Base-by-base conservation (phyloP, 1,140 invertebrate species). In the Neodiprion virginianus region DNA sequence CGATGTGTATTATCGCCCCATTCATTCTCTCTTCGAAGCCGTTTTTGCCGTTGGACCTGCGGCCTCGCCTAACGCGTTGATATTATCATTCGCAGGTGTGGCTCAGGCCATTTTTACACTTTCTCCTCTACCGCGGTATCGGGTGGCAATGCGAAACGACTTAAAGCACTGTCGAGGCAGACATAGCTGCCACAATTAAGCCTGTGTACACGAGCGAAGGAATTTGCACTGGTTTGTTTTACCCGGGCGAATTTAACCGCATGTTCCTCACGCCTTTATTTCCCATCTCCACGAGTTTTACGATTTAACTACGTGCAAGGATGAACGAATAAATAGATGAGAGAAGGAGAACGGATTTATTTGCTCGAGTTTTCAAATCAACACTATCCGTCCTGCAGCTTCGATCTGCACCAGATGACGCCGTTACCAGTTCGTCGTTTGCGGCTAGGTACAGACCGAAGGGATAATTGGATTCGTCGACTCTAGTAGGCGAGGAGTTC, bases 381-480 rank as follows among this genome's bases (percentile, higher is more conserved):
- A 61, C 53, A 61, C 53, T 61, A 61, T 61, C 53, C 53, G n/a
- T 17, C 11, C n/a, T 40, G 53, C 53, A 61, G 53, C 53, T 61
- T 17, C 11, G n/a, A 61, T 17, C 53, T 61, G 53, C 8, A 61
- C 53, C 53, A 61, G 53, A 61, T 17, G 53, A 61, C 53, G 53
- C 53, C 53, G 53, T 61, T 61, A 61, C 8, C 53, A 12, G 53
- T 61, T 61, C 53, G 53, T 61, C 53, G 53, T 61, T 61, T 8
- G 53, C 11, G n/a, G 53, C 11, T 40, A 61, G 53, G 53, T 14
- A 61, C 53, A 8, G 53, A 61, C 53, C 53, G 53, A 61, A 61
- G 53, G 53, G 53, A 61, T 61, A 61, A 61, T 61, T 61, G 53
- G 53, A 61, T 61, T 61, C 53, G 53, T 61, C 53, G 53, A 61